Percentiles rank a stretch among this genome's conserved stretches.
Conservation (phyloP, 2,888 invertebrate genomes). For the Leptogaster cylindrica region DNA sequence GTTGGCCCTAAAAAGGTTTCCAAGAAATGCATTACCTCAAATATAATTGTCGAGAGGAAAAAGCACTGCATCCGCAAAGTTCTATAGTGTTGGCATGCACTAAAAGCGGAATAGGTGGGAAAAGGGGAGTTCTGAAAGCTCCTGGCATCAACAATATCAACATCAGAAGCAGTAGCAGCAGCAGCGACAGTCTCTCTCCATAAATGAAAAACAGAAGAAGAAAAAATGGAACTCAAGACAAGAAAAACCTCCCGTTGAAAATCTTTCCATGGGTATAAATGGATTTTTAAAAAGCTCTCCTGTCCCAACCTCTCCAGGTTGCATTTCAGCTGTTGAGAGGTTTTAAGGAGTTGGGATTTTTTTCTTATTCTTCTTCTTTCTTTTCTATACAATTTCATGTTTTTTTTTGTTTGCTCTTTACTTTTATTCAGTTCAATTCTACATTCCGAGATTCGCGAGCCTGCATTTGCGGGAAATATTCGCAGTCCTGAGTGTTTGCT, state of each 20-base stretch:
- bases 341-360: conserved; percentile 29
- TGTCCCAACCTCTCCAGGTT: conserved; percentile 37
- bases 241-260: conserved; percentile 33
- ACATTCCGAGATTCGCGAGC: not conserved
- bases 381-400: too few species aligned
- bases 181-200: too few species aligned
- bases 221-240: conserved; percentile 12
- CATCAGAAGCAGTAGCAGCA: conserved; percentile 20
- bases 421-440: conserved; percentile 6
- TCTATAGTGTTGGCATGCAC: not conserved
- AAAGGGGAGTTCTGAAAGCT: conserved; percentile 24
- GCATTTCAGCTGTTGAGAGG: conserved; percentile 35
- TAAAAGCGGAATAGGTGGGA: conserved; percentile 8
- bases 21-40: conserved; percentile 36
- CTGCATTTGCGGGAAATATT: conserved; percentile 31
- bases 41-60: conserved; percentile 23
- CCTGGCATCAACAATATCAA: conserved; percentile 31
- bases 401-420: too few species aligned
- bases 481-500: conserved; percentile 27
- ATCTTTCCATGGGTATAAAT: conserved; percentile 28
- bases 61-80: conserved; percentile 8
- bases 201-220: not conserved
- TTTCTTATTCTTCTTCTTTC: too few species aligned
- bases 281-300: conserved; percentile 38
- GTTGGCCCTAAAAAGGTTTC: not conserved